phyloP scores from a whole-genome alignment of 1,140 invertebrate species.

The Armadillidium nasatum region DNA sequence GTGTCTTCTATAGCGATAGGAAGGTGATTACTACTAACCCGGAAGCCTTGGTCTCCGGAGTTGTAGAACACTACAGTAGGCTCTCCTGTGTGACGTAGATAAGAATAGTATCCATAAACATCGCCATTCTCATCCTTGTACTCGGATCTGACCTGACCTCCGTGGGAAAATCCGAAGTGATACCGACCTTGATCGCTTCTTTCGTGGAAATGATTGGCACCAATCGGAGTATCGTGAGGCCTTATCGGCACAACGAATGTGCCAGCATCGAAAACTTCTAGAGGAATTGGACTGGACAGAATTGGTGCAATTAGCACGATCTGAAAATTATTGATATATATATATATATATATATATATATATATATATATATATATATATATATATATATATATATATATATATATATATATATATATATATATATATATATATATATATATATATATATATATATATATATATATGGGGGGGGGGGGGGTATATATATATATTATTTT shows the following conservation, averaged over 20 bases:
- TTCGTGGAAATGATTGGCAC: neutral
- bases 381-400: no score
- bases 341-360: no score
- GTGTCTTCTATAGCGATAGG: neutral
- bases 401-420: no score
- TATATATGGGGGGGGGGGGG: no score
- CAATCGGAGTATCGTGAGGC: neutral
- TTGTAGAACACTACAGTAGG: neutral
- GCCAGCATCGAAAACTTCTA: neutral
- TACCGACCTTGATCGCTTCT: neutral
- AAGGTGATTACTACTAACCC: neutral
- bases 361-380: no score
- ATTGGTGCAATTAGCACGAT: no score
- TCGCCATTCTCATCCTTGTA: neutral
- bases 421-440: no score
- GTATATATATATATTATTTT: neutral
- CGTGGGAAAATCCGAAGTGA: neutral
- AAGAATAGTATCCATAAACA: neutral
- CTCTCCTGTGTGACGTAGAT: neutral
- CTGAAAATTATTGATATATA: no score
- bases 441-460: neutral
- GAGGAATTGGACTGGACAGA: no score
- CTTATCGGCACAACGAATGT: neutral
- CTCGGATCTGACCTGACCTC: neutral
- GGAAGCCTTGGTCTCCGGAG: neutral